These are phyloP conservation scores for Anabacerthia variegaticeps DNA, from an alignment of 2,797 vertebrate genomes.

Conservation along the genomic window DNA sequence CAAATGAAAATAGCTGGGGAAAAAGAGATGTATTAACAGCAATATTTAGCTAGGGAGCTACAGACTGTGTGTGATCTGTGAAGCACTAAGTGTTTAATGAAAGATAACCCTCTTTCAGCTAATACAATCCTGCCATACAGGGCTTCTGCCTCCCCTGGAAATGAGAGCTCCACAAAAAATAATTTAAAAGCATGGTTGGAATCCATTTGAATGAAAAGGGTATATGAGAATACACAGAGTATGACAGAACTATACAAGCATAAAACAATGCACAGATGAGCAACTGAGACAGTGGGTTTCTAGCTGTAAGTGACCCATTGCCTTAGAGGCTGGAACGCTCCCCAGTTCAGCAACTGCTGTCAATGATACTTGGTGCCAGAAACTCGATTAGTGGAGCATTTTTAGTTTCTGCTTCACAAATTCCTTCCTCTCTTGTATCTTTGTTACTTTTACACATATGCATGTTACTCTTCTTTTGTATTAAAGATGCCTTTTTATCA, in stretches of 20 bases:
- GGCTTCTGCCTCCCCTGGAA: not conserved
- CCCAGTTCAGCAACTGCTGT: not conserved
- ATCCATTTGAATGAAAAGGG: not conserved
- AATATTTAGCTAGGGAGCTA: constrained; percentile 2
- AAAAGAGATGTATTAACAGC: not conserved
- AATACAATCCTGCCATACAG: not conserved
- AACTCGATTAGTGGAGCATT: not conserved
- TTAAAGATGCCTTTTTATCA: not conserved
- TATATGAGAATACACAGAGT: not conserved
- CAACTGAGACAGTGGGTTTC: not conserved
- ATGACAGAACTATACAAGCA: not conserved
- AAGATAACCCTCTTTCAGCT: not conserved
- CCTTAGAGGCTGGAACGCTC: not conserved
- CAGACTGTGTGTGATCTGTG: not conserved
- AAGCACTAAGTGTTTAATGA: not conserved
- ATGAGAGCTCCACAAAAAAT: not conserved
- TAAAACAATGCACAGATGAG: not conserved
- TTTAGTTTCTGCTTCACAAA: not conserved
- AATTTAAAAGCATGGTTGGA: not conserved
- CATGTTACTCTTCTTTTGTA: not conserved
- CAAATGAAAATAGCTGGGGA: not conserved
- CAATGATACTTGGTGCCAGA: not conserved
- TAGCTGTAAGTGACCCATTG: not conserved
- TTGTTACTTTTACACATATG: not conserved
- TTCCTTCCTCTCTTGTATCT: not conserved